Evolutionary conservation across 1,140 invertebrate genomes (phyloP), one percentile per base, ranked within the genome.

Genomic region (Cydia amplana): DNA sequence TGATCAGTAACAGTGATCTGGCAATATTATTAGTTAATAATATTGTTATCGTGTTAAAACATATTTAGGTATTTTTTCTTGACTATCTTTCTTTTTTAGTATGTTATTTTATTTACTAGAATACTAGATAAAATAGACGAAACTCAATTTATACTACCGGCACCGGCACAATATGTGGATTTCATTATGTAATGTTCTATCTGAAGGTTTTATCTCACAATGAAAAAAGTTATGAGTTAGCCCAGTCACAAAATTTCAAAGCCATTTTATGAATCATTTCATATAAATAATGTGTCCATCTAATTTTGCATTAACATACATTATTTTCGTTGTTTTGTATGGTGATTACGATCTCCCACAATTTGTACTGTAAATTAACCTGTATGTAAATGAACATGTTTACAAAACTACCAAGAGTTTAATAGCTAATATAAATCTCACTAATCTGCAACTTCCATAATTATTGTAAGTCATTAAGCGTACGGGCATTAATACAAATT

Each of bases 371-470:
- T 60, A 60, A 60, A 10, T 60, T 20, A 18, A 60, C 55, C 55
- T 60, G 55, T n/a, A 55, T 55, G n/a, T 60, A 18, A 60, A 51
- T 51, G 16, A 16, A 60, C 51, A 18, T 60, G 20, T 60, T 60
- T 23, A 51, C n/a, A 12, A 60, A 60, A 60, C 55, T 60, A 23
- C 2, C 55, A 10, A 9, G 46, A 49, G 18, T 23, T 18, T 60
- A 10, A 55, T 2, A 60, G 55, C 10, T 9, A 12, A 23, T n/a
- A 23, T 55, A 55, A 55, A 55, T 60, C 55, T 60, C 20, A 23
- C 18, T 60, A 60, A 60, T 60, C 64, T 67, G 7, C 4, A 43
- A 70, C n/a, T 70, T 70, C 32, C 28, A 32, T 18, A 43, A 70
- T 70, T 70, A 70, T 32, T 10, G 5, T n/a, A 18, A 32, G 65